Evolutionary conservation across 92 coral and sea anemone genomes (phyloP).

Genomic region (Heteractis magnifica): DNA sequence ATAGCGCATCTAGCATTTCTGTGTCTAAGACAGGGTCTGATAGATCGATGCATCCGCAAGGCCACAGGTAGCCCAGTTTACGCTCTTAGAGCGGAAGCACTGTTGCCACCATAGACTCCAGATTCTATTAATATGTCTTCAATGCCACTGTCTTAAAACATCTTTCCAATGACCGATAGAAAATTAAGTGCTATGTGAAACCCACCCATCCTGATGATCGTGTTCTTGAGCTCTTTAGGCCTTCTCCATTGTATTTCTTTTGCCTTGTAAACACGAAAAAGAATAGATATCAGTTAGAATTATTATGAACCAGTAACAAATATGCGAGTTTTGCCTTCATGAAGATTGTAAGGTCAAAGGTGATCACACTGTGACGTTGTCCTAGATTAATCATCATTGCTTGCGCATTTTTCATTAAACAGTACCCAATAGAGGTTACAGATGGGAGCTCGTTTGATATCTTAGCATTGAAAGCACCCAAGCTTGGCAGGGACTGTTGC

Average conservation of each 20-base stretch:
- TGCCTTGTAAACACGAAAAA: conserved; percentile 10
- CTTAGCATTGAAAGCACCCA: conserved; percentile 63
- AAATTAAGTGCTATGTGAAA: conserved; percentile 62
- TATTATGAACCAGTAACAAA: neutral
- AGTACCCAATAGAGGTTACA: conserved; percentile 57
- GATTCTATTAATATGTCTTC: conserved; percentile 61
- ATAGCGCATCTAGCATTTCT: too few species aligned
- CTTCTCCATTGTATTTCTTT: conserved; percentile 60
- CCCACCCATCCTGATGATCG: conserved; percentile 64
- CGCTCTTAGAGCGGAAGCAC: conserved; percentile 33
- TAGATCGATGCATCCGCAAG: too few species aligned
- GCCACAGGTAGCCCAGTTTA: too few species aligned
- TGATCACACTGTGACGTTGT: conserved; percentile 44
- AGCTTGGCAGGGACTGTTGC: conserved; percentile 47
- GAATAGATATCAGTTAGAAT: neutral
- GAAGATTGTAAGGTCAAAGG: conserved; percentile 58
- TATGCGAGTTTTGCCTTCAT: neutral
- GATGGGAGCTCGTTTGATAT: conserved; percentile 32
- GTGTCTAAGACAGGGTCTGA: too few species aligned
- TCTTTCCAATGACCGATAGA: conserved; percentile 64
- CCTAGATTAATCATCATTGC: conserved; percentile 23
- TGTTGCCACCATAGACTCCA: conserved; percentile 37
- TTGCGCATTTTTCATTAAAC: conserved; percentile 51
- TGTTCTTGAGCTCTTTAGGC: conserved; percentile 44
- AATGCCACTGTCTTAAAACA: conserved; percentile 52